These are phyloP conservation scores for Sprattus sprattus DNA, from an alignment of 2,113 vertebrate genomes.

Conservation along the genomic window DNA sequence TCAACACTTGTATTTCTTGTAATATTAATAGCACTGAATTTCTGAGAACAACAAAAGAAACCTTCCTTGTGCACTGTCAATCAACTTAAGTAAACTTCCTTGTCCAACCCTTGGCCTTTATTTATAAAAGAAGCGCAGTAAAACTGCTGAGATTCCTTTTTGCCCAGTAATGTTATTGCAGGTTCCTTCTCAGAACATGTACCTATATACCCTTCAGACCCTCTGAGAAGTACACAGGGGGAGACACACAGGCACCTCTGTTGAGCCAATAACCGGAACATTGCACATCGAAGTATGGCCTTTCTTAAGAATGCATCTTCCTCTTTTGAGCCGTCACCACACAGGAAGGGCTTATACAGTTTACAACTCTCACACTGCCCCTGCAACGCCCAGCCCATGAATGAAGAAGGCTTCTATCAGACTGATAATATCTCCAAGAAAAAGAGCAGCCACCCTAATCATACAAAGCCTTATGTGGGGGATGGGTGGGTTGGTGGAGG, in stretches of 20 bases:
- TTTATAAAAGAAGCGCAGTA: not conserved
- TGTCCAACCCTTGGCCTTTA: not conserved
- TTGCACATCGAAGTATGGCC: not conserved
- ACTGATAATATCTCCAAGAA: not conserved
- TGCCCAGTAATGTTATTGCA: not conserved
- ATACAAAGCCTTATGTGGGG: not conserved
- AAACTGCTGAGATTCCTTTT: not conserved
- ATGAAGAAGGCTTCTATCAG: not conserved
- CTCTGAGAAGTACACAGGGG: not conserved
- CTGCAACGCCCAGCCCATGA: not conserved
- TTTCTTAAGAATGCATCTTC: slow-evolving; percentile 24
- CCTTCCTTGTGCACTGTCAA: not conserved
- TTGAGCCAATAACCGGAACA: not conserved
- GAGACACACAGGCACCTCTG: not conserved
- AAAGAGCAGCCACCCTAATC: not conserved
- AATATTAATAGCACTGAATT: not conserved
- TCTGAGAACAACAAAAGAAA: not conserved
- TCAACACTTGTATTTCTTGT: not conserved
- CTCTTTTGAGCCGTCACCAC: slow-evolving; percentile 16
- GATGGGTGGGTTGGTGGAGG: not conserved
- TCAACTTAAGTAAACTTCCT: not conserved
- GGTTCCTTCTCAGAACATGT: not conserved
- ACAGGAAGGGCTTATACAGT: slow-evolving; percentile 37
- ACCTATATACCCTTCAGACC: not conserved
- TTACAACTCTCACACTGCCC: not conserved